Evolutionary conservation across 37 sponge, comb jelly and placozoan genomes (phyloP), one percentile per base, ranked within the genome.

Genomic region (Sycon ciliatum): DNA sequence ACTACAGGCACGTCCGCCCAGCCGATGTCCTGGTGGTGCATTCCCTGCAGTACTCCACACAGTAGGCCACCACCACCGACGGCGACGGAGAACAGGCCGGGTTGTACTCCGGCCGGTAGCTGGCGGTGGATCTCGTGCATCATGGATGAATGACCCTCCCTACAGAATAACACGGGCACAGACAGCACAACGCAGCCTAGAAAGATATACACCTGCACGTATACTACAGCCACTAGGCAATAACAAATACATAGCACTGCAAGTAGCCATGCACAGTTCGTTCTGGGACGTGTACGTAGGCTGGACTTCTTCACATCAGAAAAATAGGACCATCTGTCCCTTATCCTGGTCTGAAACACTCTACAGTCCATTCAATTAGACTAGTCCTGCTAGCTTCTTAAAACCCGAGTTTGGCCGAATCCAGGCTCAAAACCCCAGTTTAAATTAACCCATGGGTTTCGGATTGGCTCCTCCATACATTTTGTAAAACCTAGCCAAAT

Each of bases 51-150:
- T 2, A 96, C 79, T 4, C 98, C 98, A 39, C 68, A 73, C 78
- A 96, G 79, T 18, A 96, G 73, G 5, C 94, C 94, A 5, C 97
- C 97, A 0, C 93, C 93, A 11, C 90, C 98, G 0, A 89, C 86
- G 34, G 84, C 75, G n/a, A 92, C 56, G 6, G 92, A 74, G 32
- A 92, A 49, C 29, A 76, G 85, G 3, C 62, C 79, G 2, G 79
- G 79, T 24, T 78, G 4, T 2, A 39, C n/a, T 13, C 36, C 69
- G 79, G 82, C 83, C 3, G 83, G 83, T 39, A 93, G 63, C 67
- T 89, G 86, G 6, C 55, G n/a, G 22, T 85, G 54, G 32, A 93
- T 38, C 68, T 93, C 94, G 40, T 78, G 42, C 29, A 86, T 64
- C 31, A 95, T 46, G 24, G 82, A 57, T 7, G 87, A 55, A 69